Conservation (phyloP, 2,113 vertebrate species). For the Heliornis fulica region DNA sequence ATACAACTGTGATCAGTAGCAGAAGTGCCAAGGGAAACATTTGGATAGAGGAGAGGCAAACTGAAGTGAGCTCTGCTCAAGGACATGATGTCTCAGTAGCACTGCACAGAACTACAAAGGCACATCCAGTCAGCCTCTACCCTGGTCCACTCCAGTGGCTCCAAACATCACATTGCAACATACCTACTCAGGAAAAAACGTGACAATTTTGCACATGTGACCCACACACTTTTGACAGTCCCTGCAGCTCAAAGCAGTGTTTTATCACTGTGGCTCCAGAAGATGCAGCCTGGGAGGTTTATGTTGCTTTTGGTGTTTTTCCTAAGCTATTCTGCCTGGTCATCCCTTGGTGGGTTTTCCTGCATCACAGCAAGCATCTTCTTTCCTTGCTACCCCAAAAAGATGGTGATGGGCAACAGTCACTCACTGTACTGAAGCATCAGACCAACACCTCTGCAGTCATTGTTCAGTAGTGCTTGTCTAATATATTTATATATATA, state of each 20-base stretch:
- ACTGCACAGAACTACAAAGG: not conserved
- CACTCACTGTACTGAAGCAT: not conserved
- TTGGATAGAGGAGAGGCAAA: not conserved
- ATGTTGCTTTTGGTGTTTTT: not conserved
- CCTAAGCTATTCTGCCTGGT: not conserved
- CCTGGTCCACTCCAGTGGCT: not conserved
- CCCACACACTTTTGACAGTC: not conserved
- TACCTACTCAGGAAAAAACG: not conserved
- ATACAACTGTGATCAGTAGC: not conserved
- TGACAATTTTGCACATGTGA: rapidly evolving
- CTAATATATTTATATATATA: too few species aligned
- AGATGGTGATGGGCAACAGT: not conserved
- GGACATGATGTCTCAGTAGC: not conserved
- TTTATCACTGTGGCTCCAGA: not conserved
- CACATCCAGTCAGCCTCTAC: not conserved
- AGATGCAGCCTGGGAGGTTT: not conserved
- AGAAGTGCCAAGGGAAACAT: not conserved
- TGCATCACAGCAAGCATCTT: not conserved
- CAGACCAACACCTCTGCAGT: not conserved
- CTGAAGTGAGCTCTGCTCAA: not conserved
- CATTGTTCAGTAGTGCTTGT: not conserved
- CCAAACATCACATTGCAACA: not conserved
- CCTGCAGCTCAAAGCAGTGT: not conserved
- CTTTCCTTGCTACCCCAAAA: not conserved
- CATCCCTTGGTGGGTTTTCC: not conserved